Conservation (phyloP, 1,140 invertebrate genomes). For the Drosophila kepulauana region DNA sequence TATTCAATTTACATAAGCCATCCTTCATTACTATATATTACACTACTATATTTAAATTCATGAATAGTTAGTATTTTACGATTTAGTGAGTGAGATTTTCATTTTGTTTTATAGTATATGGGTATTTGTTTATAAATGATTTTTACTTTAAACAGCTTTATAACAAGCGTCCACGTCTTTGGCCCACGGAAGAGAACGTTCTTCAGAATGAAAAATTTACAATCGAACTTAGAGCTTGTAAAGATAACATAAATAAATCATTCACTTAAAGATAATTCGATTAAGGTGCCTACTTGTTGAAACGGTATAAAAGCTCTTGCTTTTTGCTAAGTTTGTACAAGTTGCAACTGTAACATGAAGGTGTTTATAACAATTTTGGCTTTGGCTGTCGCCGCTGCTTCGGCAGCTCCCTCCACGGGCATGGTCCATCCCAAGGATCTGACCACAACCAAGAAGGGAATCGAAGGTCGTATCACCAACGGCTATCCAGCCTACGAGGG, state of each 20-base stretch:
- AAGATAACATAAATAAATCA: slow-evolving; percentile 18
- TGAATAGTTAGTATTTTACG: too few relatives aligned
- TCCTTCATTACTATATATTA: too few relatives aligned
- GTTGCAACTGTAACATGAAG: slow-evolving; percentile 47
- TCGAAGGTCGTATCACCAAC: slow-evolving; percentile 68
- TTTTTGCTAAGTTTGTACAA: neutral
- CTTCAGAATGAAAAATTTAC: slow-evolving; percentile 6
- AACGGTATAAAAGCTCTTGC: slow-evolving; percentile 8
- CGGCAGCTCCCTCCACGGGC: slow-evolving; percentile 19
- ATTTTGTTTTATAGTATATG: too few relatives aligned
- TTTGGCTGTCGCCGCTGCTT: slow-evolving; percentile 44
- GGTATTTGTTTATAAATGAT: too few relatives aligned
- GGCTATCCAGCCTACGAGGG: slow-evolving; percentile 67
- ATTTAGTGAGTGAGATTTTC: too few relatives aligned
- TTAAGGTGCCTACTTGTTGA: neutral
- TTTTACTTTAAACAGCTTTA: too few relatives aligned
- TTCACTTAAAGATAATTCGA: slow-evolving; percentile 15
- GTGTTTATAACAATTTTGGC: slow-evolving; percentile 41
- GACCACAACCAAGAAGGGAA: slow-evolving; percentile 11
- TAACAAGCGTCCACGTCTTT: neutral
- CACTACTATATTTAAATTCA: too few relatives aligned
- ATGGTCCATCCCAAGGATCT: slow-evolving; percentile 45
- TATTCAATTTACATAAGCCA: too few relatives aligned
- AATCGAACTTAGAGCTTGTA: slow-evolving; percentile 7
- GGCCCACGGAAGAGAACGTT: neutral